Evolutionary conservation across 2,113 vertebrate genomes (phyloP).

Genomic region (Aleadryas rufinucha): DNA sequence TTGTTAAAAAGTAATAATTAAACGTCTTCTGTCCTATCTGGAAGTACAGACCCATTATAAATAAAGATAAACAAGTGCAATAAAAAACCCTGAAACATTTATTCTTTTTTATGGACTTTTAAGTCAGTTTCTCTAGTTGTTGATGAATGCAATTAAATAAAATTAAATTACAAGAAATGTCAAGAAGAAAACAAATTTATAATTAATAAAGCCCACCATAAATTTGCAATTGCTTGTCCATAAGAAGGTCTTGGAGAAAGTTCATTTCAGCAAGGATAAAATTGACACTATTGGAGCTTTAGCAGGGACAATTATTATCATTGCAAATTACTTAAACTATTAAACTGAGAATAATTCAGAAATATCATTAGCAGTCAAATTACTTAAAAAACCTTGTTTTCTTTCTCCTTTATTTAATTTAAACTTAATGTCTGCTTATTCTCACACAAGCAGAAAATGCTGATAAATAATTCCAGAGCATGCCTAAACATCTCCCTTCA

Average conservation of each 20-base stretch:
- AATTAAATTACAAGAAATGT: slow-evolving; percentile 74
- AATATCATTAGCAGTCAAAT: slow-evolving; percentile 81
- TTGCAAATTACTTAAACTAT: slow-evolving; percentile 79
- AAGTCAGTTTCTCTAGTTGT: slow-evolving; percentile 65
- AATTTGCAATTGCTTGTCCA: slow-evolving; percentile 68
- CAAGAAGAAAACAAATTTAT: slow-evolving; percentile 73
- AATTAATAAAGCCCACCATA: slow-evolving; percentile 69
- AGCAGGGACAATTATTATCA: slow-evolving; percentile 69
- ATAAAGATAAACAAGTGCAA: slow-evolving; percentile 72
- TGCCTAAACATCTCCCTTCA: slow-evolving; percentile 84
- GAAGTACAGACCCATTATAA: slow-evolving; percentile 63
- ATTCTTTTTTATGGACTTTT: slow-evolving; percentile 70
- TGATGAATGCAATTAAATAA: slow-evolving; percentile 70
- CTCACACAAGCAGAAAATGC: slow-evolving; percentile 77
- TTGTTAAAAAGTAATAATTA: slow-evolving; percentile 66
- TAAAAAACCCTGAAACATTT: slow-evolving; percentile 41
- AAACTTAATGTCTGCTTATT: slow-evolving; percentile 83
- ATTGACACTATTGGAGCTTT: slow-evolving; percentile 43
- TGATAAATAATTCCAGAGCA: slow-evolving; percentile 85
- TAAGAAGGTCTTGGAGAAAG: slow-evolving; percentile 66
- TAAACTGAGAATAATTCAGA: slow-evolving; percentile 78
- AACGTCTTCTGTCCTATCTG: slow-evolving; percentile 29
- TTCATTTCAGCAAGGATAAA: slow-evolving; percentile 64
- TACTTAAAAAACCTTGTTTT: slow-evolving; percentile 72
- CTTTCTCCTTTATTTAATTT: slow-evolving; percentile 80